Evolutionary conservation across 2,888 invertebrate species (phyloP).

Genomic region (Meliscaeva auricollis): DNA sequence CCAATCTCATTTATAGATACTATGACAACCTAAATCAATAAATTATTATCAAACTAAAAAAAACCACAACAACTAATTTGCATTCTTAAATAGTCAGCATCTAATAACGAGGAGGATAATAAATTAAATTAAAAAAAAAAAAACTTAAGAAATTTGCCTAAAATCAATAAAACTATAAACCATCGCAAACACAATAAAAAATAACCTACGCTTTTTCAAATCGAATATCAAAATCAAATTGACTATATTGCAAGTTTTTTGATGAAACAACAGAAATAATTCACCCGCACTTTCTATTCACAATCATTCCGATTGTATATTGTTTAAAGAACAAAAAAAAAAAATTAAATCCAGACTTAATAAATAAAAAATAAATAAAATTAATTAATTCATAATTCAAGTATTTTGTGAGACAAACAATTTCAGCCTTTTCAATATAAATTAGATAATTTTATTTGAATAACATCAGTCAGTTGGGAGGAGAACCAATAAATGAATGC

Average conservation of each 20-base stretch:
- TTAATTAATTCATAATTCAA: slow-evolving; percentile 67
- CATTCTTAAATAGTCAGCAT: slow-evolving; percentile 64
- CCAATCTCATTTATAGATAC: slow-evolving; percentile 34
- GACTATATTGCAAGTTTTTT: slow-evolving; percentile 13
- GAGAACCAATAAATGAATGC: slow-evolving; percentile 23
- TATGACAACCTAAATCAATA: slow-evolving; percentile 66
- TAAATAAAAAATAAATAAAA: slow-evolving; percentile 43
- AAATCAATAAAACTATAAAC: slow-evolving; percentile 39
- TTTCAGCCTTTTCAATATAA: slow-evolving; percentile 2
- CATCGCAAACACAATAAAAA: slow-evolving; percentile 15
- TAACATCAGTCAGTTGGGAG: slow-evolving; percentile 27
- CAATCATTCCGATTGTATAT: no score
- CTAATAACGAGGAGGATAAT: slow-evolving; percentile 27
- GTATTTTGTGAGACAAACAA: slow-evolving; percentile 34
- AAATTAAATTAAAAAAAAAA: slow-evolving; percentile 59
- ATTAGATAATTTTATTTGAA: slow-evolving; percentile 45
- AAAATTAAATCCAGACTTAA: slow-evolving; percentile 34
- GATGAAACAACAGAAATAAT: slow-evolving; percentile 7
- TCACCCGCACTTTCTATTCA: slow-evolving; percentile 73
- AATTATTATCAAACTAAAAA: slow-evolving; percentile 49
- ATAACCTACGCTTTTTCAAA: slow-evolving; percentile 52
- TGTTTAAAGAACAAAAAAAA: slow-evolving; percentile 2
- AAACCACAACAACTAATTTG: slow-evolving; percentile 48
- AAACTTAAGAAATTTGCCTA: slow-evolving; percentile 52
- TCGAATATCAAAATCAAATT: slow-evolving; percentile 20